phyloP scores from a whole-genome alignment of 2,797 vertebrate species.

The Enteromius thamalakanensis region DNA sequence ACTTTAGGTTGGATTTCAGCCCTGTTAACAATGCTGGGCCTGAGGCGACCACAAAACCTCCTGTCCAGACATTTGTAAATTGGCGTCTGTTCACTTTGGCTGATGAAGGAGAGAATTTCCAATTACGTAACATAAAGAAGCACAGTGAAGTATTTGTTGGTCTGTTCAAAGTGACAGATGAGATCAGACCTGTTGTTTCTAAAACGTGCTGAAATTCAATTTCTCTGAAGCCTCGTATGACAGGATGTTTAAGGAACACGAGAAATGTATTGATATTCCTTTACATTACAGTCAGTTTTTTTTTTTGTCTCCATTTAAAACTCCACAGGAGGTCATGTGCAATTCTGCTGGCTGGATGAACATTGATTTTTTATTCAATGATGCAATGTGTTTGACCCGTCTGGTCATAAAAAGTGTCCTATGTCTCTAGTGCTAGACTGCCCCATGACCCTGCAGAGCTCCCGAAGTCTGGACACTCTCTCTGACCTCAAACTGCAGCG shows the following conservation, averaged over 20 bases:
- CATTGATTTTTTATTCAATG: slow-evolving; percentile 4
- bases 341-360: background rate
- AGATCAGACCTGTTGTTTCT: slow-evolving; percentile 26
- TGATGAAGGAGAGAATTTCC: slow-evolving; percentile 15
- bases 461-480: slow-evolving; percentile 83
- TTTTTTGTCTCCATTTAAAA: background rate
- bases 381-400: background rate
- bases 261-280: background rate
- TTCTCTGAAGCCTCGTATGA: slow-evolving; percentile 22
- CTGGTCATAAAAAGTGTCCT: slow-evolving; percentile 22
- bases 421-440: slow-evolving; percentile 82
- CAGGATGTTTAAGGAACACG: slow-evolving; percentile 30
- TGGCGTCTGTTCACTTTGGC: slow-evolving; percentile 17
- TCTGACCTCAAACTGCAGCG: slow-evolving; percentile 83
- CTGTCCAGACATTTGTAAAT: slow-evolving; percentile 36
- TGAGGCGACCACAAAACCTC: background rate
- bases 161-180: slow-evolving; percentile 13
- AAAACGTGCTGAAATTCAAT: slow-evolving; percentile 24
- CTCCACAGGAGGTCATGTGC: background rate
- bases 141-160: background rate
- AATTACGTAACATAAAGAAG: background rate
- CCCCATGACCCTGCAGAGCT: slow-evolving; percentile 86
- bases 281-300: background rate
- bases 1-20: slow-evolving; percentile 7
- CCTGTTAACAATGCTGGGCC: slow-evolving; percentile 18